A percentile compares a stretch with the other conserved stretches of the same genome.
phyloP scores from a whole-genome alignment of 1,140 invertebrate genomes.

The Aricia agestis region DNA sequence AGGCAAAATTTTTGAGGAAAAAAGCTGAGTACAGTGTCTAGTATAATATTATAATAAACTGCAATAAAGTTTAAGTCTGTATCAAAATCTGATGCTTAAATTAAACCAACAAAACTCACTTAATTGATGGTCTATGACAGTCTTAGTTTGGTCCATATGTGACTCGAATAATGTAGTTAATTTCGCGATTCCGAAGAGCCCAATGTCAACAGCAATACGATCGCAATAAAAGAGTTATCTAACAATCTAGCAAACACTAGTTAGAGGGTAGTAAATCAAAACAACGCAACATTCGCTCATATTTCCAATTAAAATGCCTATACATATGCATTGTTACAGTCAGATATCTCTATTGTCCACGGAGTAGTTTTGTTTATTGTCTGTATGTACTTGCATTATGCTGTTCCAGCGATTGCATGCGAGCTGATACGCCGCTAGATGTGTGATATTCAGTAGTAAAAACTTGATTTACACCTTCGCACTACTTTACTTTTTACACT shows the following conservation, averaged over 20 bases:
- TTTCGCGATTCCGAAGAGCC: no score
- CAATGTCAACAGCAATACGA: neutral
- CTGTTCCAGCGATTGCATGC: conserved; percentile 54
- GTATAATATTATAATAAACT: no score
- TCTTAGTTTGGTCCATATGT: no score
- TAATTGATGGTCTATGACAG: no score
- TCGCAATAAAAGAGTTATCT: conserved; percentile 44
- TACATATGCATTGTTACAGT: conserved; percentile 62
- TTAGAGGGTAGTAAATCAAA: conserved; percentile 51
- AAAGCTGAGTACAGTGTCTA: no score
- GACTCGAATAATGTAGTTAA: no score
- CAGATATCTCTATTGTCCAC: conserved; percentile 64
- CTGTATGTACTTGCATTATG: conserved; percentile 41
- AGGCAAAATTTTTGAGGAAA: no score
- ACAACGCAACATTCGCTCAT: conserved; percentile 49
- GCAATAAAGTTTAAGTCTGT: no score
- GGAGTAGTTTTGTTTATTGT: conserved; percentile 52
- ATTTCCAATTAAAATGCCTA: conserved; percentile 71
- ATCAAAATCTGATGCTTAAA: no score
- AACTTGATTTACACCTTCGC: conserved; percentile 28
- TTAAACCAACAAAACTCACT: no score
- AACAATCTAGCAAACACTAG: conserved; percentile 41
- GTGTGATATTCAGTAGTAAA: conserved; percentile 30
- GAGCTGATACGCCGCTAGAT: conserved; percentile 33
- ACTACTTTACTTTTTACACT: conserved; percentile 20